A percentile compares a stretch with the other conserved stretches of the same genome.
Evolutionary conservation across 2,888 invertebrate species (phyloP).

Genomic region (Nymphalis urticae): DNA sequence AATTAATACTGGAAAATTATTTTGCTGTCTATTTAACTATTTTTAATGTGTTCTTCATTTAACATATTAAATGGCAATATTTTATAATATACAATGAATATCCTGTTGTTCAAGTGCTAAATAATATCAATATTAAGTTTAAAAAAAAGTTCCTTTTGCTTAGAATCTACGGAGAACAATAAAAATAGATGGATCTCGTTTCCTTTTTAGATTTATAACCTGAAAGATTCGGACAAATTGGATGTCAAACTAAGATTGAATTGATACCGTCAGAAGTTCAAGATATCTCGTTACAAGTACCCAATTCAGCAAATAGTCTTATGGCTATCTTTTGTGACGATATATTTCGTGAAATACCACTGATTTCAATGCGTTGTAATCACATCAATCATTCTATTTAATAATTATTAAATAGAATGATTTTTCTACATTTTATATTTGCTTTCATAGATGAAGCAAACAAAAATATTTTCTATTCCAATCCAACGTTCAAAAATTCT

Average conservation of each 20-base stretch:
- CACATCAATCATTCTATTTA: no score
- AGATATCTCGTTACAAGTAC: constrained; percentile 12
- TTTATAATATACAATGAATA: not conserved
- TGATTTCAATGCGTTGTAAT: not conserved
- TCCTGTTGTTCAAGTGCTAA: not conserved
- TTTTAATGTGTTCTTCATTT: no score
- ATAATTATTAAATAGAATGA: not conserved
- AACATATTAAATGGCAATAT: no score
- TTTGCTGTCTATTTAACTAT: no score
- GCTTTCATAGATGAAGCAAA: not conserved
- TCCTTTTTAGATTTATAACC: constrained; percentile 18
- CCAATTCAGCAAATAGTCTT: constrained; percentile 3
- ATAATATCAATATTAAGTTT: not conserved
- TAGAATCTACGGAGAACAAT: not conserved
- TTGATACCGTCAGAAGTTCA: constrained; percentile 19
- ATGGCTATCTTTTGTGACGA: not conserved
- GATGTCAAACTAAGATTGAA: constrained; percentile 24
- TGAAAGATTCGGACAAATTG: constrained; percentile 25
- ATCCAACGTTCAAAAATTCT: not conserved
- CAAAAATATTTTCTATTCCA: not conserved
- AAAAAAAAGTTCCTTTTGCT: not conserved
- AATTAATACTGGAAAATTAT: no score
- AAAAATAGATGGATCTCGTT: constrained; percentile 5
- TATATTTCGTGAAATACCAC: not conserved
- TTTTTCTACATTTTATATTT: not conserved